Conservation (phyloP, 2,797 vertebrate genomes). For the Cyclura pinguis region DNA sequence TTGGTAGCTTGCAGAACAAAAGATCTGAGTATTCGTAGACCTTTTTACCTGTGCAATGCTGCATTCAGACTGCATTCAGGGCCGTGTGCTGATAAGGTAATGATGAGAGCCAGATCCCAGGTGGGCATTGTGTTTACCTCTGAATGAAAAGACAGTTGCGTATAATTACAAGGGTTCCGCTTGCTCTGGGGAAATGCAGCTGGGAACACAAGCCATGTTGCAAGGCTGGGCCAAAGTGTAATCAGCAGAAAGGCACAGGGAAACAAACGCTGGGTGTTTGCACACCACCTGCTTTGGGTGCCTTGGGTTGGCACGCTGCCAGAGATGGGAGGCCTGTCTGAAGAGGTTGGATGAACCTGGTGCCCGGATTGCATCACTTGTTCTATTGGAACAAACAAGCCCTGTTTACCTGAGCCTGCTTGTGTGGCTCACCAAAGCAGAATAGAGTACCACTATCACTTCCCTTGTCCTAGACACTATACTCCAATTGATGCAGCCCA, state of each 20-base stretch:
- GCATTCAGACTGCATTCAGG: conserved; percentile 42
- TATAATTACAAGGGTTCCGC: conserved; percentile 61
- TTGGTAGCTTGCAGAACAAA: background rate
- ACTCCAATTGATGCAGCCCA: no score
- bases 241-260: conserved; percentile 39
- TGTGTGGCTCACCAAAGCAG: background rate
- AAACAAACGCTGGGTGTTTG: conserved; percentile 46
- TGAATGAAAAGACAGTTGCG: conserved; percentile 27
- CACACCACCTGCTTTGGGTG: conserved; percentile 43
- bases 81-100: conserved; percentile 32
- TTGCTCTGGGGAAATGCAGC: conserved; percentile 51
- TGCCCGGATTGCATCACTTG: background rate
- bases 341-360: background rate
- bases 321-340: no score
- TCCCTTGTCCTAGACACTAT: no score
- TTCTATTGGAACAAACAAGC: background rate
- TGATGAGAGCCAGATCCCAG: conserved; percentile 38
- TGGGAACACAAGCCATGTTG: conserved; percentile 61
- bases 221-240: conserved; percentile 63
- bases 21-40: background rate
- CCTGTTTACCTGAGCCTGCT: background rate
- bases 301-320: background rate
- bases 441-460: no score
- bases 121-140: conserved; percentile 53
- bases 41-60: conserved; percentile 31